These are phyloP conservation scores for Nomada hirtipes DNA, from an alignment of 2,888 invertebrate genomes.

Conservation along the genomic window DNA sequence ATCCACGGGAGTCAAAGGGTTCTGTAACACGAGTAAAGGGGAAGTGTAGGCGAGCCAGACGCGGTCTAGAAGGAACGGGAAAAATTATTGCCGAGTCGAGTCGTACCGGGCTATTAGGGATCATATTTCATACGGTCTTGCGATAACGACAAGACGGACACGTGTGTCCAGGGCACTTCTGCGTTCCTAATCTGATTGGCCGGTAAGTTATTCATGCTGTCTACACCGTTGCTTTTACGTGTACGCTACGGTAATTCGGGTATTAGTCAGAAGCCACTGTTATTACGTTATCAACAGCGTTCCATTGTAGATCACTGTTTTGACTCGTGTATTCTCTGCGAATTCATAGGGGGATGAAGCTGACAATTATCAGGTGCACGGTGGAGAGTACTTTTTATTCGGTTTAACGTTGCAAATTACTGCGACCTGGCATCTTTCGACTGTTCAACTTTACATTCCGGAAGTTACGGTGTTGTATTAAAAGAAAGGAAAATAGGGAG, in stretches of 20 bases:
- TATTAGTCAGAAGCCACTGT: not conserved
- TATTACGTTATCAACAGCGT: not conserved
- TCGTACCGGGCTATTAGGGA: constrained; percentile 4
- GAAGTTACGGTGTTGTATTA: too few relatives aligned
- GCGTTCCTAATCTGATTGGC: constrained; percentile 25
- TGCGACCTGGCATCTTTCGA: too few relatives aligned
- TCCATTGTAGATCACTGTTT: too few relatives aligned
- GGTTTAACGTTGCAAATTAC: too few relatives aligned
- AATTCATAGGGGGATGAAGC: too few relatives aligned
- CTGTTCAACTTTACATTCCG: too few relatives aligned
- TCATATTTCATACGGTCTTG: constrained; percentile 20
- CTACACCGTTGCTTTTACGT: not conserved
- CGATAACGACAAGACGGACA: constrained; percentile 34
- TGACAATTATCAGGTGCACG: too few relatives aligned
- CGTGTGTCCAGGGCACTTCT: constrained; percentile 1
- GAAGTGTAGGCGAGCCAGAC: not conserved
- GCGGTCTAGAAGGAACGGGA: constrained; percentile 4
- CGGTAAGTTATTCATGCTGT: constrained; percentile 4
- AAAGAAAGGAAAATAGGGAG: too few relatives aligned
- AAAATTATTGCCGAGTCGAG: constrained; percentile 9
- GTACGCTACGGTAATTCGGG: not conserved
- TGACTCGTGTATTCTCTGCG: too few relatives aligned
- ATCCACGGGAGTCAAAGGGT: not conserved
- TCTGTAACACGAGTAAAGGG: not conserved
- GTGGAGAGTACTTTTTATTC: too few relatives aligned